Evolutionary conservation across 2,113 vertebrate species (phyloP), one percentile per base, ranked within the genome.

Genomic region (Holacanthus passer): DNA sequence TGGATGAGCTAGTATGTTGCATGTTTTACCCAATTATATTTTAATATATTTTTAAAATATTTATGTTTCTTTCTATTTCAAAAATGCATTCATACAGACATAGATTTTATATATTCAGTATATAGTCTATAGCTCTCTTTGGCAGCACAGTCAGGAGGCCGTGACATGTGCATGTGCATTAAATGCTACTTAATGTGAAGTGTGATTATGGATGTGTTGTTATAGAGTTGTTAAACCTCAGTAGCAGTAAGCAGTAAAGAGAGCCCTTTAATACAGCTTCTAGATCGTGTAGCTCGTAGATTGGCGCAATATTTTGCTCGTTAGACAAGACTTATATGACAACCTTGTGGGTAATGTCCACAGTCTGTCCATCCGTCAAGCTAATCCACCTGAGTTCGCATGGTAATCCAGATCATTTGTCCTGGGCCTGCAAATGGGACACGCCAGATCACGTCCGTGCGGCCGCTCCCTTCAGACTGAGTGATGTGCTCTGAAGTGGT

Each of bases 391-490:
- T n/a, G 63, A 72, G 35, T 27, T 63, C 7, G 43, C 55, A 47
- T 71, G 43, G 65, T 79, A 89, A 83, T 63, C 59, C 32, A 4
- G 55, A 64, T 82, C 72, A 65, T 88, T 88, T 82, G 79, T 84
- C 1, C 24, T 19, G 0, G n/a, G 69, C 35, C 19, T 4, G 1
- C 16, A 32, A 60, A 58, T 2, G n/a, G 56, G 67, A 62, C n/a
- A n/a, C 22, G 52, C 85, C 85, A 81, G 32, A 69, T 69, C 78
- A 77, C 56, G 63, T 77, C 32, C 9, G 6, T 67, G 65, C 56
- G 74, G 32, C 81, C 66, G 75, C 72, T 75, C 22, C 52, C 60
- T 63, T 79, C 70, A 84, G 75, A 77, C 79, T 87, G 89, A 92
- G 45, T 60, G 74, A 91, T 88, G 72, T 75, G 60, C 35, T 71